Conservation (phyloP, 2,113 vertebrate species). For the Sciurus niger region DNA sequence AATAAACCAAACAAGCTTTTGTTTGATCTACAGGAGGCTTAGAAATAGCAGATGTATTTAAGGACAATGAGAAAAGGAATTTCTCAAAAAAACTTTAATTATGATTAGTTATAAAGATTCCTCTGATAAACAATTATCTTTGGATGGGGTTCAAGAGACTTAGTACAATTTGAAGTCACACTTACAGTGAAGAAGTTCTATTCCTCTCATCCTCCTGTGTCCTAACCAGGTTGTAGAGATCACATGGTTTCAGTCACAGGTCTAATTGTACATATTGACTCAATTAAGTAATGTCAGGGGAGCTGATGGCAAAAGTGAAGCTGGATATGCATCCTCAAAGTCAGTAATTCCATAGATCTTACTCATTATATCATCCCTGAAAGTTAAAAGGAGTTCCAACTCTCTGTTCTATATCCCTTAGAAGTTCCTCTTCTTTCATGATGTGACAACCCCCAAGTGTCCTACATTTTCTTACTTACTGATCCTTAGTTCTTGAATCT, state of each 20-base stretch:
- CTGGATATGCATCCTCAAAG: not conserved
- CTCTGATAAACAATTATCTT: not conserved
- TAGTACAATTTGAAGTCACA: not conserved
- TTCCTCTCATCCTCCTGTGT: not conserved
- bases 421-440: not conserved
- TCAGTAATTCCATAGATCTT: not conserved
- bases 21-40: not conserved
- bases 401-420: not conserved
- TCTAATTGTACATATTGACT: not conserved
- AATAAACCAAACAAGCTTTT: not conserved
- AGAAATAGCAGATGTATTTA: not conserved
- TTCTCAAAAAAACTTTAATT: not conserved
- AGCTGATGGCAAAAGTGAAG: not conserved
- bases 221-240: not conserved
- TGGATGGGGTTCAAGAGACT: not conserved
- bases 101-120: not conserved
- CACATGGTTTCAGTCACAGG: not conserved
- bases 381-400: not conserved
- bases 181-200: not conserved
- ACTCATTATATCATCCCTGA: not conserved
- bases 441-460: not conserved
- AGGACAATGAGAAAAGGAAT: not conserved
- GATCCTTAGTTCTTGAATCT: not conserved
- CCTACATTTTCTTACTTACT: not conserved
- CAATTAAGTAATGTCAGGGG: not conserved